Evolutionary conservation across 2,797 vertebrate species (phyloP), one percentile per base, ranked within the genome.

Genomic region (Dicrostonyx torquatus): DNA sequence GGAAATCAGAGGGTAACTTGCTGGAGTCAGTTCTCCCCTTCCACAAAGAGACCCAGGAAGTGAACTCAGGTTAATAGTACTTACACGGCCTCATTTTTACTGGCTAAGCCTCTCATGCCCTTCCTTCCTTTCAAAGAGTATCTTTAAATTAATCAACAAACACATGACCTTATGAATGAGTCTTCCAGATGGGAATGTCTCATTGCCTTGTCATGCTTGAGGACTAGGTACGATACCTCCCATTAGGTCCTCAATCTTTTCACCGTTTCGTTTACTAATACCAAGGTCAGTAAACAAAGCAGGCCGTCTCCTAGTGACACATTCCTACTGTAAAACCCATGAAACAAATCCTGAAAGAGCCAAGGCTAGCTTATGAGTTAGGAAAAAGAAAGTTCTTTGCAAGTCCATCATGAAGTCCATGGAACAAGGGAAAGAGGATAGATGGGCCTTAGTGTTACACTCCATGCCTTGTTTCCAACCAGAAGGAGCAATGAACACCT

Each of bases 401-500:
- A 97, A 90, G 75, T 62, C 18, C 5, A 24, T 45, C 53, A 75
- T 78, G 48, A 88, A 29, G 31, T n/a, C 68, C 12, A 62, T 26
- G 31, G 37, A 70, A 58, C 22, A 94, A 89, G 53, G 14, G 37
- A 55, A 53, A 48, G 34, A 77, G 87, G 12, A 40, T 14, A 89
- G 17, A 80, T 62, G 31, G 93, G 45, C 18, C 79, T 93, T 76
- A 48, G 60, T 40, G 68, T 3, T 79, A 85, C 0, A 77, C 29
- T 94, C 64, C 89, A 90, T 68, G 37, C 9, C 68, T 64, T 83
- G 26, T 70, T 91, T 89, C 29, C 88, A 75, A 34, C 80, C 8
- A 95, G 45, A 84, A 96, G 95, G 78, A 96, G 8, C 78, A 8
- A 77, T 95, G 77, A 83, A 80, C 43, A 60, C 93, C 78, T 96